phyloP scores from a whole-genome alignment of 2,797 vertebrate genomes.

The Pogonophryne albipinna region DNA sequence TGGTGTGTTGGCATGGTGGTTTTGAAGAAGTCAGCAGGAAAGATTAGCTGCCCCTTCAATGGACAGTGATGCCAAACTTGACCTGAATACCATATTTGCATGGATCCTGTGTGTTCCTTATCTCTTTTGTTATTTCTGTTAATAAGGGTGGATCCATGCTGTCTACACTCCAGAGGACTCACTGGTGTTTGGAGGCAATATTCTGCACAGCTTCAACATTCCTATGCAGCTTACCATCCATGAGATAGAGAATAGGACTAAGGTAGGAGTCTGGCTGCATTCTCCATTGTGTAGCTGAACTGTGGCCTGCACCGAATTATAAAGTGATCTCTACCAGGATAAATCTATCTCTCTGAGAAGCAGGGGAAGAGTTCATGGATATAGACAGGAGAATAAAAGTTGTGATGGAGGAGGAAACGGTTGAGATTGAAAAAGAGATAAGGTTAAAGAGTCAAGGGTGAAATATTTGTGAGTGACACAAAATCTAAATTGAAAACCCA shows the following conservation, averaged over 20 bases:
- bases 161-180: conserved; percentile 98
- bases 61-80: conserved; percentile 7
- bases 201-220: conserved; percentile 99
- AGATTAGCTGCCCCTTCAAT: conserved; percentile 43
- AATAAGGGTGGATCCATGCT: conserved; percentile 96
- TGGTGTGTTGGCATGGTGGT: conserved; percentile 82
- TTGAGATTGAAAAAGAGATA: conserved; percentile 2
- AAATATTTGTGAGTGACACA: neutral
- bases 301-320: conserved; percentile 19
- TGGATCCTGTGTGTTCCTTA: conserved; percentile 3
- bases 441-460: conserved; percentile 6
- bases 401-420: neutral
- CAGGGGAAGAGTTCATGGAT: conserved; percentile 5
- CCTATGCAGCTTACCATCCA: conserved; percentile 98
- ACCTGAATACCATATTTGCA: conserved; percentile 6
- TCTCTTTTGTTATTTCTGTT: conserved; percentile 33
- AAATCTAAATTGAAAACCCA: neutral
- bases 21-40: conserved; percentile 42
- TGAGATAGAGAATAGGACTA: conserved; percentile 97
- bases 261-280: conserved; percentile 82
- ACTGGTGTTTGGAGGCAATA: conserved; percentile 97
- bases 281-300: conserved; percentile 12
- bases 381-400: conserved; percentile 6
- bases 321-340: conserved; percentile 6
- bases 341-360: conserved; percentile 25